Evolutionary conservation across 2,888 invertebrate species (phyloP).

Genomic region (Andrena haemorrhoa): DNA sequence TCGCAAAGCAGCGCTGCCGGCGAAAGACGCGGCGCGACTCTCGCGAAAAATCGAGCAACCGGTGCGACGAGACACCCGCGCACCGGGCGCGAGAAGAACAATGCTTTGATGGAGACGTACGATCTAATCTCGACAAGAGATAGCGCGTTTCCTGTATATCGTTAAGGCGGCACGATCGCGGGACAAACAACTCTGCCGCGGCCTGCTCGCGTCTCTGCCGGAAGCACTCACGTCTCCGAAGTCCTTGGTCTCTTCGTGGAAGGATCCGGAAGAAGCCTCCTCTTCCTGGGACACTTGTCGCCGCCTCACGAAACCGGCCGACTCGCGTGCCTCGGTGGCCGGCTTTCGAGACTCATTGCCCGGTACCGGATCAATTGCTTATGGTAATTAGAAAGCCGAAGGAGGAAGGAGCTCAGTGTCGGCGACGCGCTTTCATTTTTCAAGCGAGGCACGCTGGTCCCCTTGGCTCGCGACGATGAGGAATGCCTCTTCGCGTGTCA

Average conservation of each 20-base stretch:
- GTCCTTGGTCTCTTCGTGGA: neutral
- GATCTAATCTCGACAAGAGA: too few relatives aligned
- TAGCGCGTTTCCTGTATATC: too few relatives aligned
- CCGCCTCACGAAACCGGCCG: neutral
- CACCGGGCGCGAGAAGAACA: too few relatives aligned
- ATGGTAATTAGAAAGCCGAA: conserved; percentile 13
- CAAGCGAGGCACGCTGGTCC: neutral
- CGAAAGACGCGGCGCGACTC: neutral
- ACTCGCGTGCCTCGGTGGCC: neutral
- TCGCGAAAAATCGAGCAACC: too few relatives aligned
- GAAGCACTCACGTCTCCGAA: conserved; percentile 38
- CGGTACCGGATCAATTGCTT: conserved; percentile 35
- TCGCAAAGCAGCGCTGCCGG: neutral
- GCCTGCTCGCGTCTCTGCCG: neutral
- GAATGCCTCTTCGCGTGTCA: neutral
- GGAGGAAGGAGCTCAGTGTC: neutral
- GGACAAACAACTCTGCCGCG: too few relatives aligned
- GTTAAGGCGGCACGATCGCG: too few relatives aligned
- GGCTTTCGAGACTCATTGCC: conserved; percentile 49
- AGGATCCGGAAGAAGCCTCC: neutral
- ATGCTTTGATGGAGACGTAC: too few relatives aligned
- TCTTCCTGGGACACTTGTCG: neutral
- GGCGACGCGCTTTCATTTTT: conserved; percentile 37
- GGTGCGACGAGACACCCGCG: too few relatives aligned
- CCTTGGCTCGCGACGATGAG: neutral